phyloP scores from a whole-genome alignment of 2,113 vertebrate genomes.

The Eudyptes chrysolophus region DNA sequence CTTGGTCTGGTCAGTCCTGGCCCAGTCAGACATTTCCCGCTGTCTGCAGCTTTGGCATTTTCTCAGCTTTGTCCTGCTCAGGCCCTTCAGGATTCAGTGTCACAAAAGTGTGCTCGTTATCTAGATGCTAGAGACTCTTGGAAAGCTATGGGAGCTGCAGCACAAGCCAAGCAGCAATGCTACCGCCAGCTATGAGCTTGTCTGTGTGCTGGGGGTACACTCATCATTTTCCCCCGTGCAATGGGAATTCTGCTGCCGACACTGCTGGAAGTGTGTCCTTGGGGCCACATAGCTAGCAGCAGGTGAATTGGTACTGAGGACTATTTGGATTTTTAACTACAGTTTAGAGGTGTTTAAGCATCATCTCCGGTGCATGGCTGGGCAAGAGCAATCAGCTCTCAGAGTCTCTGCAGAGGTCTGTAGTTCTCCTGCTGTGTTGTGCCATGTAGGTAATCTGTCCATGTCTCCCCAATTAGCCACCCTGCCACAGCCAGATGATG shows the following conservation, averaged over 20 bases:
- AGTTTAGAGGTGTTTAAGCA: not conserved
- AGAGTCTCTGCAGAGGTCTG: not conserved
- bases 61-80: not conserved
- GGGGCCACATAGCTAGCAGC: not conserved
- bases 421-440: not conserved
- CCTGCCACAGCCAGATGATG: constrained; percentile 63
- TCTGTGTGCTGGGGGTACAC: not conserved
- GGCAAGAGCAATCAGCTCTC: not conserved
- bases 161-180: not conserved
- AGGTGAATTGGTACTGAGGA: not conserved
- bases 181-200: not conserved
- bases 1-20: not conserved
- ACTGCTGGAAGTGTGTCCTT: not conserved
- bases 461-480: not conserved
- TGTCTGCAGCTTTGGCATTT: not conserved
- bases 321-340: not conserved
- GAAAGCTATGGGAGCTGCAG: not conserved
- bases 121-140: fast-evolving
- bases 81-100: not conserved
- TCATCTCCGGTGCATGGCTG: fast-evolving
- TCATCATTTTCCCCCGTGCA: not conserved
- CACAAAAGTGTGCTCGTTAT: fast-evolving
- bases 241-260: not conserved
- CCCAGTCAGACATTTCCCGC: fast-evolving
- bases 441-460: not conserved